Base-by-base conservation (phyloP, 1,140 invertebrate species). In the Drosophila pectinifera region DNA sequence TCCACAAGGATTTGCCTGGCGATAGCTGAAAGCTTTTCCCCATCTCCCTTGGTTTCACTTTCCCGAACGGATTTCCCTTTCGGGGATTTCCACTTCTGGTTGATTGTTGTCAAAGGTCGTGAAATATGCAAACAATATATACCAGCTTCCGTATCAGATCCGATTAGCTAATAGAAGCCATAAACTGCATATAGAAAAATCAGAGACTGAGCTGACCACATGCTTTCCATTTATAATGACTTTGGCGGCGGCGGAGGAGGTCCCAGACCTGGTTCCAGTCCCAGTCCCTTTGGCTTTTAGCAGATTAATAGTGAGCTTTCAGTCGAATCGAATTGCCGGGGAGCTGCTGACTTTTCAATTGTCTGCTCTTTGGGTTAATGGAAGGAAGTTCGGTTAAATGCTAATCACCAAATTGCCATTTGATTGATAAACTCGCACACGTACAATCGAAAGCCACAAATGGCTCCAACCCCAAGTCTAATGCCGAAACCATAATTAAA, bases 121-220 rank as follows among this genome's bases (percentile, higher is more conserved):
- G 46, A 77, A 88, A 89, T 83, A 89, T 88, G 49, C 63, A 86
- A 70, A 63, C 69, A 63, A 76, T 63, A 73, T 48, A 53, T 18
- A 24, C 43, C 16, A 38, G 64, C 49, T 70, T 65, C 31, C 57
- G 22, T 24, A 65, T 61, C 38, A 55, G 65, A 83, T 79, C 69
- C 78, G 77, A 76, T 83, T 79, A 88, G 74, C 79, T 86, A 83
- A 88, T 88, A 83, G 83, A 88, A 70, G 28, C 54, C 41, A 73
- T 74, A 53, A 58, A 58, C 55, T 63, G 39, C 48, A 43, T 49
- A 55, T 49, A 63, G 64, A 74, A 73, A 74, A 73, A 73, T 70
- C 42, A 20, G 41, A 24, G 16, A 57, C 49, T 16, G 31, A n/a
- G 22, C 22, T 20, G 65, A 72, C 34, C 49, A 70, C 18, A 49